Conservation (phyloP, 35 echinoderm and acorn worm species). For the Strongylocentrotus purpuratus region DNA sequence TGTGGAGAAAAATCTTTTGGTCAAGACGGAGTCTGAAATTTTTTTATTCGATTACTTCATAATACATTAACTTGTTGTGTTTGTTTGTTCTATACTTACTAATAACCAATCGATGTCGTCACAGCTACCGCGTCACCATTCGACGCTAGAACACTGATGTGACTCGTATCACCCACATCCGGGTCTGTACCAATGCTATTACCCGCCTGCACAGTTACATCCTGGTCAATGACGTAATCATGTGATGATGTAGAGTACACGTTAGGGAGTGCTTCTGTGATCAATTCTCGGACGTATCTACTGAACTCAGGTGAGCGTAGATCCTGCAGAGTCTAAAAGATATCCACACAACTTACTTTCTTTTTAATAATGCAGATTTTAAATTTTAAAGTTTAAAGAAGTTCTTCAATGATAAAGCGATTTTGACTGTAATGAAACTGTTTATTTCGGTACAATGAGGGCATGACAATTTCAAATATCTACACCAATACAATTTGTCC, state of each 20-base stretch:
- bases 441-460: no score
- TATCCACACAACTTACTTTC: neutral
- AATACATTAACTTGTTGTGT: no score
- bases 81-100: conserved; percentile 52
- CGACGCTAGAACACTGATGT: conserved; percentile 68
- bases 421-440: no score
- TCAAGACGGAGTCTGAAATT: no score
- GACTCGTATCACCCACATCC: conserved; percentile 53
- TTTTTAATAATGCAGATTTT: no score
- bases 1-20: no score
- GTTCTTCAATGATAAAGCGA: no score
- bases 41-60: no score
- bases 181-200: neutral
- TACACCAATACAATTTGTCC: no score
- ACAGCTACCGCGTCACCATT: conserved; percentile 78
- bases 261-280: neutral
- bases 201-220: neutral
- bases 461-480: no score
- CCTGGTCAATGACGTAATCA: neutral
- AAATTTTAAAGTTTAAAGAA: no score
- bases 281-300: neutral
- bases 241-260: neutral
- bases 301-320: neutral
- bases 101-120: conserved; percentile 66
- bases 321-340: neutral